Evolutionary conservation across 2,888 invertebrate species (phyloP), one percentile per base, ranked within the genome.

Genomic region (Cephonodes hylas): DNA sequence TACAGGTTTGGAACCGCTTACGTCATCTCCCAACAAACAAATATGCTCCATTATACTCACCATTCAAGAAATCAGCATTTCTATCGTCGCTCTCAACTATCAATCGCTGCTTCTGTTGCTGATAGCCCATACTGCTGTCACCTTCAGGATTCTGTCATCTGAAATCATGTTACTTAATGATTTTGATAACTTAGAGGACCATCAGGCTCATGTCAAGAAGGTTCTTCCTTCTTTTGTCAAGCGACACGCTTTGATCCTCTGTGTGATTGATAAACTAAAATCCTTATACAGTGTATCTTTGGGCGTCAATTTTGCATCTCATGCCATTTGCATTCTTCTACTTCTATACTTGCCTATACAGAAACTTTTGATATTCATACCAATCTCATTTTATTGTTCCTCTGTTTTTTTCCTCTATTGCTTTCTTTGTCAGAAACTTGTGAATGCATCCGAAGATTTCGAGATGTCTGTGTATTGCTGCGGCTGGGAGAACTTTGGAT

Each of bases 401-500:
- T 44, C 84, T 0, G 80, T 84, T 0, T 89, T 88, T 66, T 91
- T 91, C 63, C 67, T 91, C 18, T 91, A 91, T 63, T 90, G 89
- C 66, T 86, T 81, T 42, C 74, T 90, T 0, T 81, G 91, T 65
- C 91, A 91, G 65, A 75, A 75, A 25, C 65, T 91, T 64, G 82
- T 84, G 2, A 83, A 88, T 63, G 84, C 86, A 3, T 80, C 90
- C 0, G 86, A 87, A 64, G 61, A 64, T 1, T 91, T 89, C 48
- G 88, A 86, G 63, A 77, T 65, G 3, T 78, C 88, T 0, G 81
- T 89, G 0, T 91, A 89, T 62, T 73, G 82, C 45, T 90, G 91
- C 65, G 91, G 91, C 0, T 91, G 91, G 91, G 89, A 91, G 67
- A 85, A 83, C 4, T 89, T 89, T 57, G 73, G 75, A 15, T 15